Evolutionary conservation across 2,888 invertebrate genomes (phyloP), one percentile per base, ranked within the genome.

Genomic region (Scaeva pyrastri): DNA sequence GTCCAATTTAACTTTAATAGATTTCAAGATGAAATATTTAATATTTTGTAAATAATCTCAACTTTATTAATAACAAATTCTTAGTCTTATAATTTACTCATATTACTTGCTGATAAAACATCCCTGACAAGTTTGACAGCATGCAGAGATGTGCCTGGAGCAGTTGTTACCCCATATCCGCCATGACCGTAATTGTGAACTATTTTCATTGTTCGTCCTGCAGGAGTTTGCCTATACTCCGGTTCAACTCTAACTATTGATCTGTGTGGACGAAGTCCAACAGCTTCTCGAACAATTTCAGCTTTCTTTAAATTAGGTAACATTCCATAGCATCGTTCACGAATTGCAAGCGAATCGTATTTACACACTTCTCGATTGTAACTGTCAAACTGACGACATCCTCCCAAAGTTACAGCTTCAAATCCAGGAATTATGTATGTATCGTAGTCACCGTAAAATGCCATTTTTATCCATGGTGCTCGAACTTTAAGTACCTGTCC

Each of bases 161-260:
- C 96, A 45, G 97, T 95, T 81, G 96, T 96, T 0, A 98, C 96
- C 0, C 98, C 98, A 91, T 98, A 98, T 0, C 98, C 98, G 0
- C 98, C 98, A 91, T 98, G 98, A 0, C 98, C 98, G 91, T 98
- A 98, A 92, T 98, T 97, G 91, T 99, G 98, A 7, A 98, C 95
- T 41, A 98, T 94, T 93, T 95, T 94, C 0, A 93, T 85, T 87
- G 91, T 93, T 88, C 93, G 91, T 1, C 94, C 94, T 12, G 91
- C 87, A 31, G 74, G 50, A 64, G 88, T 90, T 0, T 88, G 89
- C 0, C 93, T 71, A 4, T 93, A 14, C 90, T 97, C 96, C 0
- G 93, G 92, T 90, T 97, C 97, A 87, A 98, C 95, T 89, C 97
- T 93, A 23, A 96, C 94, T 50, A 95, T 93, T 89, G 94, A 93